Percentiles rank a stretch among this genome's conserved stretches.
Evolutionary conservation across 2,113 vertebrate genomes (phyloP).

Genomic region (Bambusicola thoracicus): DNA sequence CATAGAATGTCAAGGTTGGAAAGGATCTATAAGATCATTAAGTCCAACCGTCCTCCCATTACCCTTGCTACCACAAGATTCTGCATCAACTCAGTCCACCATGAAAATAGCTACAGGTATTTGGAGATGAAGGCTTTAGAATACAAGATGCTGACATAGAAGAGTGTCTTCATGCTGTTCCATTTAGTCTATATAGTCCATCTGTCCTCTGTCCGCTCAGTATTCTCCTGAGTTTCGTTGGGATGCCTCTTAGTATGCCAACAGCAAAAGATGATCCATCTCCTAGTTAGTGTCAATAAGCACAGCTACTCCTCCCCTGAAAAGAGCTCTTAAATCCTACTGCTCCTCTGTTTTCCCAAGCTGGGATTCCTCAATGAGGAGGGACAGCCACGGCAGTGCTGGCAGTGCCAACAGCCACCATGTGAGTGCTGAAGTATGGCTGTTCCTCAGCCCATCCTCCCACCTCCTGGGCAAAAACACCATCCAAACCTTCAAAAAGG

Average conservation of each 20-base stretch:
- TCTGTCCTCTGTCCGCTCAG: not conserved
- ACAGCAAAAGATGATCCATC: not conserved
- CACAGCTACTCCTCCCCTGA: not conserved
- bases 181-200: not conserved
- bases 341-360: not conserved
- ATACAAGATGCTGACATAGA: not conserved
- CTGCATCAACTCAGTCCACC: not conserved
- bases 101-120: not conserved
- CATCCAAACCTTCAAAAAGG: not conserved
- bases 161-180: not conserved
- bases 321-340: not conserved
- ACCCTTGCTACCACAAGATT: no score
- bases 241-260: not conserved
- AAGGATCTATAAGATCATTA: no score
- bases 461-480: not conserved
- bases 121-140: not conserved
- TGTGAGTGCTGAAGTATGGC: not conserved
- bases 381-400: not conserved
- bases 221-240: not conserved
- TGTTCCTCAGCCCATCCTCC: not conserved
- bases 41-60: no score
- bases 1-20: no score
- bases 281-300: not conserved
- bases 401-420: not conserved
- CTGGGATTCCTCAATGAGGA: not conserved